Conservation (phyloP, 2,888 invertebrate species). For the Callinectes sapidus region DNA sequence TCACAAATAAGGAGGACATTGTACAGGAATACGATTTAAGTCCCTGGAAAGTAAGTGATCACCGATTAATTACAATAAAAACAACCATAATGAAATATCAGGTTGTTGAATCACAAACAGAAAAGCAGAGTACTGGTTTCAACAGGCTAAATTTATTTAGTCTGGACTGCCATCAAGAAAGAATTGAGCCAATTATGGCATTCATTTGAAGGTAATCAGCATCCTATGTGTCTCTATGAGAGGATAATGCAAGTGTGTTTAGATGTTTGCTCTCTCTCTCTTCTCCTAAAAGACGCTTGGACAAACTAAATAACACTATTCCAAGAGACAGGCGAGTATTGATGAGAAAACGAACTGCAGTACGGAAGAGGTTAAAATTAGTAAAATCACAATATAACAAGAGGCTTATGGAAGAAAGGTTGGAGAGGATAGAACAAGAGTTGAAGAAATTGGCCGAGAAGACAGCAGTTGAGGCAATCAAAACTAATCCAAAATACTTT, state of each 20-base stretch:
- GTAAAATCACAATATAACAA: not conserved
- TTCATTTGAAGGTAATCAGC: not conserved
- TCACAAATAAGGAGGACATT: conserved; percentile 30
- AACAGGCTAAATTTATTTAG: conserved; percentile 18
- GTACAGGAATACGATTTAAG: conserved; percentile 36
- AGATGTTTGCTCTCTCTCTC: not conserved
- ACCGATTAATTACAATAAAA: not conserved
- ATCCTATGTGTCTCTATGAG: not conserved
- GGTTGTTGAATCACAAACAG: not conserved
- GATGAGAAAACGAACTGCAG: conserved; percentile 7
- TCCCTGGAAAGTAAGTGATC: not conserved
- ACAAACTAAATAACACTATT: not conserved
- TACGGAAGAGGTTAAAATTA: conserved; percentile 24
- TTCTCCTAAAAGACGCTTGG: conserved; percentile 23
- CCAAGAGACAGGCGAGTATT: conserved; percentile 19
- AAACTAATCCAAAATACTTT: not conserved
- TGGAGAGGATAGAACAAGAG: conserved; percentile 10
- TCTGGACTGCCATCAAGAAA: not conserved
- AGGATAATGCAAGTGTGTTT: conserved; percentile 29
- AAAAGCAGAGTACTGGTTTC: not conserved
- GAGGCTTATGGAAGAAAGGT: not conserved
- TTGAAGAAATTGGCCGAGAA: conserved; percentile 5
- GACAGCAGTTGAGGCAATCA: conserved; percentile 40
- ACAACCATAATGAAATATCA: conserved; percentile 32
- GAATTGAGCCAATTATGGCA: conserved; percentile 15